A percentile compares a stretch with the other conserved stretches of the same genome.
Evolutionary conservation across 2,113 vertebrate species (phyloP).

Genomic region (Chaetodon auriga): DNA sequence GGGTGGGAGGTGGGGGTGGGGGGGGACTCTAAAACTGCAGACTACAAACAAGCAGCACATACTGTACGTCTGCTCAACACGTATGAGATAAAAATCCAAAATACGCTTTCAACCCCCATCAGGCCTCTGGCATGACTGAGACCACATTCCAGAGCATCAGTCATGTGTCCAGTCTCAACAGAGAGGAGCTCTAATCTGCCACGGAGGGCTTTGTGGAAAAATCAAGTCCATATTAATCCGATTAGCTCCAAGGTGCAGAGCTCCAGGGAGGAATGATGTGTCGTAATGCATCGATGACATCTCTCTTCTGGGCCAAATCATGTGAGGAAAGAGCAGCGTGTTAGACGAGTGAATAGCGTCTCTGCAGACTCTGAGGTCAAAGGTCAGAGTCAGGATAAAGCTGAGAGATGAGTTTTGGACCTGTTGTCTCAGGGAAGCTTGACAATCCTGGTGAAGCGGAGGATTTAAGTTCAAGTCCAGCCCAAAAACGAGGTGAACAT

Average conservation of each 20-base stretch:
- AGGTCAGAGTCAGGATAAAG: neutral
- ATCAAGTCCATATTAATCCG: slow-evolving; percentile 74
- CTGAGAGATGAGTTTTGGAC: neutral
- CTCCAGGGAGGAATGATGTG: slow-evolving; percentile 52
- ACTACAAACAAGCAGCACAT: neutral
- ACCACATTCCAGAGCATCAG: slow-evolving; percentile 49
- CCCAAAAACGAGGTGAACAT: neutral
- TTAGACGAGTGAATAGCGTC: neutral
- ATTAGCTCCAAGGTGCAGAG: slow-evolving; percentile 68
- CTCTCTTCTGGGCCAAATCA: slow-evolving; percentile 43
- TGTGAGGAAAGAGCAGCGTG: slow-evolving; percentile 30
- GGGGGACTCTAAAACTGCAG: neutral
- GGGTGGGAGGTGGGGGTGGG: neutral
- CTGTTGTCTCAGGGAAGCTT: neutral
- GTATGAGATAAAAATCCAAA: slow-evolving; percentile 19
- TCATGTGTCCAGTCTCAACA: slow-evolving; percentile 68
- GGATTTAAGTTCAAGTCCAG: neutral
- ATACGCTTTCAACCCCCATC: slow-evolving; percentile 7
- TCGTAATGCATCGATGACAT: slow-evolving; percentile 43
- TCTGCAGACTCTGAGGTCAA: neutral
- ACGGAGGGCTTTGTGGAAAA: slow-evolving; percentile 60
- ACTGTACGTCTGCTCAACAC: neutral
- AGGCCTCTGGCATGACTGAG: neutral
- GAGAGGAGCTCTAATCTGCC: slow-evolving; percentile 64
- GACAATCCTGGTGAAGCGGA: neutral